Evolutionary conservation across 2,888 invertebrate species (phyloP), one percentile per base, ranked within the genome.

Genomic region (Luperina nickerlii): DNA sequence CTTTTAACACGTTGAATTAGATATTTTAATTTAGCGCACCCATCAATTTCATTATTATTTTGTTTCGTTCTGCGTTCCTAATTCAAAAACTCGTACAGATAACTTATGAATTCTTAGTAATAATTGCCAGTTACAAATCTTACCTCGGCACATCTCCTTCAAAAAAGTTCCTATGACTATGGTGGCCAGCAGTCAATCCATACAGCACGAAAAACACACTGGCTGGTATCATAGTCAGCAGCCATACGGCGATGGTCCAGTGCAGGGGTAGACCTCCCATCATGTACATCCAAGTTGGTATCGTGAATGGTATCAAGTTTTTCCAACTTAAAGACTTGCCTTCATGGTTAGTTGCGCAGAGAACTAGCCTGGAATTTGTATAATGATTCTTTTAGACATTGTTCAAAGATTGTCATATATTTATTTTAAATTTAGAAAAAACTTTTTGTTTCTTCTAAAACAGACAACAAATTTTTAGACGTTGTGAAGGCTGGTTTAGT

Each of bases 121-220:
- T 65, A 38, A 51, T 42, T 38, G 13, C 24, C 11, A 67, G 67
- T 1, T 32, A 51, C 2, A 63, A 32, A 54, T n/a, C 62, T 83
- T 95, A 98, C 98, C 98, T 97, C 24, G 97, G 97, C 48, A 97
- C 93, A 93, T 98, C 98, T 15, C 98, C 98, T 90, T 98, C 98
- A 90, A 99, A 98, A 93, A 98, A 98, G 79, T 98, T 98, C 57
- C 97, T 97, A 1, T 98, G 98, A 90, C 98, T 98, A 91, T 98
- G 98, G 95, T 99, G 99, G 0, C 98, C 98, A 6, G 98, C 98
- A 84, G 98, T 98, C 63, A 98, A 88, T 0, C 98, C 98, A 81
- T 98, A 97, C 0, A 97, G 80, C 6, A 96, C 96, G 90, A 98
- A 98, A 24, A 97, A 90, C 81, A 98, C 97, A 87, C 98, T 98